Conservation (phyloP, 1,140 invertebrate genomes). For the Thaumatotibia leucotreta region DNA sequence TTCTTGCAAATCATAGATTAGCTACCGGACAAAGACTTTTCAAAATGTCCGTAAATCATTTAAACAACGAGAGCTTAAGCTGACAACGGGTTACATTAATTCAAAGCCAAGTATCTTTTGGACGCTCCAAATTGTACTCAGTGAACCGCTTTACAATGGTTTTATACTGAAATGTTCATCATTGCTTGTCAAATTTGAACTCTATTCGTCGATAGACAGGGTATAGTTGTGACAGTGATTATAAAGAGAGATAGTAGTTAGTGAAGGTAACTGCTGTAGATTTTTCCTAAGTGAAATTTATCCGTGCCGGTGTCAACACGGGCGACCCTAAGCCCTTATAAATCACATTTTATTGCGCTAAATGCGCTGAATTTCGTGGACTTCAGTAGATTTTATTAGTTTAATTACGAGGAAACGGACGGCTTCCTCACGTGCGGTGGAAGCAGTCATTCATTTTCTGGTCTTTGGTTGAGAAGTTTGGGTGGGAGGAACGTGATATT, state of each 20-base stretch:
- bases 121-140: neutral
- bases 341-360: conserved; percentile 24
- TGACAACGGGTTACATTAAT: neutral
- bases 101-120: neutral
- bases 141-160: neutral
- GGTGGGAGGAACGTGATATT: neutral
- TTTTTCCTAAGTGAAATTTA: conserved; percentile 34
- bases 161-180: neutral
- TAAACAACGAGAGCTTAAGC: neutral
- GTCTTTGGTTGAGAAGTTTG: neutral
- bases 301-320: conserved; percentile 17
- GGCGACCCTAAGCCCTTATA: conserved; percentile 21
- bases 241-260: neutral
- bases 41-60: neutral
- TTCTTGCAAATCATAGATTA: too few relatives aligned
- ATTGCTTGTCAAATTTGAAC: neutral
- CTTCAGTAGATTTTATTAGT: conserved; percentile 22
- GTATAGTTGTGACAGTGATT: neutral
- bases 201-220: neutral
- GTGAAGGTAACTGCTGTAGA: neutral
- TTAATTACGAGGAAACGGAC: conserved; percentile 18
- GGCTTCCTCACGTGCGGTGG: conserved; percentile 10
- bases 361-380: conserved; percentile 19
- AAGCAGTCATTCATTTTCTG: neutral
- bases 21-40: too few relatives aligned